phyloP scores from a whole-genome alignment of 1,140 invertebrate species.

The Diuraphis noxia region DNA sequence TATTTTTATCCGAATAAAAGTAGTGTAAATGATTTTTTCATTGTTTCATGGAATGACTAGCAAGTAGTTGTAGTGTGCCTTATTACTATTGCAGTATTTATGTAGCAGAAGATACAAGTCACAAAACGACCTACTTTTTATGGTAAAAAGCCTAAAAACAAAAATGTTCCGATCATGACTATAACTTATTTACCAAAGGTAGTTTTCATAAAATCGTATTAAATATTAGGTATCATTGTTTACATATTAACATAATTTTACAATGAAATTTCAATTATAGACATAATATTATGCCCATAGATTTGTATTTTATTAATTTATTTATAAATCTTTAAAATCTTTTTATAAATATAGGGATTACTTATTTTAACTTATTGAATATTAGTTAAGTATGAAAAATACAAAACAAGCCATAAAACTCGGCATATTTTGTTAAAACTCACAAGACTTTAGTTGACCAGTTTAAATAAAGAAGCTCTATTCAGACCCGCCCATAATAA shows the following conservation, averaged over 20 bases:
- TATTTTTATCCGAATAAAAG: constrained; percentile 9
- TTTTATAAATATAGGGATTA: not conserved
- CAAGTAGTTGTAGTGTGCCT: not conserved
- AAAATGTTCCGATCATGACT: not conserved
- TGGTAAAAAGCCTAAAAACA: not conserved
- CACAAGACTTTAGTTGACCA: not conserved
- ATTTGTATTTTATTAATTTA: not conserved
- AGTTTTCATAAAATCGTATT: not conserved
- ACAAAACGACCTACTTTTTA: not conserved
- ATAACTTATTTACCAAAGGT: not conserved
- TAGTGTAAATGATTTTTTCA: constrained; percentile 31
- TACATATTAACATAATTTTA: not conserved
- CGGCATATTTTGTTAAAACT: not conserved
- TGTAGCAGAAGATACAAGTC: not conserved
- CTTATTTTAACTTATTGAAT: not conserved
- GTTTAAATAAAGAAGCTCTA: not conserved
- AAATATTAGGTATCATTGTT: not conserved
- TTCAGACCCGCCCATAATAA: constrained; percentile 28
- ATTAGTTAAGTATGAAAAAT: not conserved
- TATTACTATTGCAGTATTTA: constrained; percentile 24
- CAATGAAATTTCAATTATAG: too few species aligned
- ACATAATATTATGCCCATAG: too few species aligned
- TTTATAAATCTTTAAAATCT: not conserved
- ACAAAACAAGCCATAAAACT: not conserved
- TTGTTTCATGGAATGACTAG: constrained; percentile 26